Evolutionary conservation across 35 echinoderm and acorn worm species (phyloP).

Genomic region (Lytechinus pictus): DNA sequence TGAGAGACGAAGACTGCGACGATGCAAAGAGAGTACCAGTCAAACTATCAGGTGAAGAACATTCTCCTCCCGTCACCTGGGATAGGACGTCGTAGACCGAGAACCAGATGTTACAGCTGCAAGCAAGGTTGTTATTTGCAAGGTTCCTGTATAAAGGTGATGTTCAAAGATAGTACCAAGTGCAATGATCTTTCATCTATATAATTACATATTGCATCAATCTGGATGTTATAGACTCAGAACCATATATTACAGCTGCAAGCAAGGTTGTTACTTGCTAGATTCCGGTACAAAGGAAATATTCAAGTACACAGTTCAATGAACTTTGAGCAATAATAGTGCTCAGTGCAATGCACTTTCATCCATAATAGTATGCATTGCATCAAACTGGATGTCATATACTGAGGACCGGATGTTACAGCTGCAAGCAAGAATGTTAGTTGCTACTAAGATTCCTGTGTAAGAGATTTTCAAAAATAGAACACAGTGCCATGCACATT

Average conservation of each 20-base stretch:
- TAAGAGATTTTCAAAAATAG: background rate
- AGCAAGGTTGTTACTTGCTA: too few species aligned
- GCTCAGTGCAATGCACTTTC: too few species aligned
- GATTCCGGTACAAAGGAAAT: too few species aligned
- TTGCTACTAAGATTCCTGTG: constrained; percentile 55
- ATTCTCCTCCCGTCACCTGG: constrained; percentile 67
- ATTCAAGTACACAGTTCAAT: too few species aligned
- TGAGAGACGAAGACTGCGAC: background rate
- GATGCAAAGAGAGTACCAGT: constrained; percentile 54
- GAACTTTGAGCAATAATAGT: too few species aligned
- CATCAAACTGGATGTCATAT: background rate
- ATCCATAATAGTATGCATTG: too few species aligned
- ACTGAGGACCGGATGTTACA: constrained; percentile 65
- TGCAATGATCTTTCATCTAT: too few species aligned
- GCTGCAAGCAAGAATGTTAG: constrained; percentile 67
- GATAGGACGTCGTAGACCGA: constrained; percentile 29
- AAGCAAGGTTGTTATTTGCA: constrained; percentile 61
- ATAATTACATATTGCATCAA: too few species aligned
- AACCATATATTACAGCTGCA: too few species aligned
- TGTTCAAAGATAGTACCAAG: too few species aligned
- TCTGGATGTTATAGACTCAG: too few species aligned
- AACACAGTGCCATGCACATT: too few species aligned
- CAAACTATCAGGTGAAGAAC: constrained; percentile 40
- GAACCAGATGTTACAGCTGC: constrained; percentile 69
- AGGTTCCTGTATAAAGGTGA: constrained; percentile 47